phyloP scores from a whole-genome alignment of 2,113 vertebrate species.

The Sorex fumeus region DNA sequence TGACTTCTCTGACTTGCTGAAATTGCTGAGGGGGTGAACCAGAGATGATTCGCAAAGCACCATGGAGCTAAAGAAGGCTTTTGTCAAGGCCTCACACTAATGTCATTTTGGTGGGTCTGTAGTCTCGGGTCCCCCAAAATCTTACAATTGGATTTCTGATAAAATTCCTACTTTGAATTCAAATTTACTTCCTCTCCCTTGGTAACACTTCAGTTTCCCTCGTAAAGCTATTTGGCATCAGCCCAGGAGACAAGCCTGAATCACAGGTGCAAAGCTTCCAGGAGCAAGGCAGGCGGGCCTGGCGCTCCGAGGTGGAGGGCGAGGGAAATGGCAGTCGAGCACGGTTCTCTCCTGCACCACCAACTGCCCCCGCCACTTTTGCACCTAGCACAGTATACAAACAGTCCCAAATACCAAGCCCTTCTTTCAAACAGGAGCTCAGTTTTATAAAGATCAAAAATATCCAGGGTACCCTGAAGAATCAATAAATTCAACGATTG shows the following conservation, averaged over 20 bases:
- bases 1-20: constrained; percentile 26
- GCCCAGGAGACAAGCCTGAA: constrained; percentile 34
- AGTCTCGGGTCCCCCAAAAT: constrained; percentile 67
- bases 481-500: constrained; percentile 57
- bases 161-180: constrained; percentile 73
- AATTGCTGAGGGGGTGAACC: constrained; percentile 62
- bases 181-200: constrained; percentile 32
- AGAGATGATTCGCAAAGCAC: constrained; percentile 57
- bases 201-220: neutral
- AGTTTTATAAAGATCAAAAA: neutral
- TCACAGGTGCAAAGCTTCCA: neutral
- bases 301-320: too few relatives aligned
- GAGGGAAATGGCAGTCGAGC: neutral
- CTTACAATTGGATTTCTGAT: constrained; percentile 68
- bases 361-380: neutral
- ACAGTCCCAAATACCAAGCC: neutral
- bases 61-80: constrained; percentile 38
- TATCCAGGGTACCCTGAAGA: constrained; percentile 33
- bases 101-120: constrained; percentile 59
- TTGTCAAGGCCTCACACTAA: constrained; percentile 65
- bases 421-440: neutral
- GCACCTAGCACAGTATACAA: fast-evolving
- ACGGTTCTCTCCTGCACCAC: too few relatives aligned
- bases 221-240: constrained; percentile 51
- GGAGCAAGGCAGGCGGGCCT: neutral